Base-by-base conservation (phyloP, 2,888 invertebrate genomes). In the Meliscaeva auricollis region DNA sequence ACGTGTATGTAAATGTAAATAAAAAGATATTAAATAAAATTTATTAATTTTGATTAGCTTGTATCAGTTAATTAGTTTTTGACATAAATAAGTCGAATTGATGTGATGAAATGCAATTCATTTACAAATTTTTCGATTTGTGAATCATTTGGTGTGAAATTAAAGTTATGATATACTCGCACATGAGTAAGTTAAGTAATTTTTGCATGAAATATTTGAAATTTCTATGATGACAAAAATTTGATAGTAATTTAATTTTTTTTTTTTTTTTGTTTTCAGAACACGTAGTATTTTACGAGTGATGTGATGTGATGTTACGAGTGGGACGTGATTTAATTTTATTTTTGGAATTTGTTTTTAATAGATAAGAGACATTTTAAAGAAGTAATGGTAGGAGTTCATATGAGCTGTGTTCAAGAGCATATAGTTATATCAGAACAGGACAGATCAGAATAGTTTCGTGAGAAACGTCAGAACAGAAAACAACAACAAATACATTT, bases 51-150 rank as follows among this genome's bases (percentile, higher is more conserved):
- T 3, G 2, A 9, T 30, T 9, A 15, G 11, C n/a, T 15, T 32
- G 54, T 30, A 30, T 22, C 26, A 26, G n/a, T 54, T 54, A 54
- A 54, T 54, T 54, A 15, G 30, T 30, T 54, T 54, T 54, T 54
- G 30, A 54, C 9, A 54, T 54, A 30, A 54, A 30, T 32, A 54
- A 54, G 15, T n/a, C n/a, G n/a, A n/a, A n/a, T n/a, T n/a, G n/a
- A n/a, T n/a, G n/a, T n/a, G n/a, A n/a, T n/a, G n/a, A n/a, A n/a
- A n/a, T n/a, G 2, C 30, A 54, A n/a, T n/a, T n/a, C 7, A 26
- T 11, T 15, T 1, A 17, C 1, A 54, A 32, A 58, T 38, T 38
- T 9, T 20, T 26, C 3, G 26, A 20, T 11, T 58, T 58, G 38
- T 8, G 13, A 58, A 3, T 58, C 35, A 32, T 56, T 17, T 17